Conservation (phyloP, 1,140 invertebrate genomes). For the Caenorhabditis inopinata region DNA sequence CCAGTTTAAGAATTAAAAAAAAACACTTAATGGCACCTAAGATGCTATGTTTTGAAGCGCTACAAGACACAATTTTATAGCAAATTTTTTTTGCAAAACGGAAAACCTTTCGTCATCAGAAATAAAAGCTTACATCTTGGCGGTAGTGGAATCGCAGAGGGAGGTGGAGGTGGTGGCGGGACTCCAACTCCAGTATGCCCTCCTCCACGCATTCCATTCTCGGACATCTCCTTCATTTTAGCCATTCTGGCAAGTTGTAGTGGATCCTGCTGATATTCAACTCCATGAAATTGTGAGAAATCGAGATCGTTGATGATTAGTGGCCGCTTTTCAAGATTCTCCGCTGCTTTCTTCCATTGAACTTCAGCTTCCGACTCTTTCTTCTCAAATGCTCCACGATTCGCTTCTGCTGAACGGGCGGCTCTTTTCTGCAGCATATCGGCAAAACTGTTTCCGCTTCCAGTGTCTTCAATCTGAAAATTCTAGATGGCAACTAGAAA, state of each 20-base stretch:
- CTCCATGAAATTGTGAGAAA: conserved; percentile 84
- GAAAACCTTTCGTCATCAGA: too few relatives aligned
- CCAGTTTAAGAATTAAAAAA: too few relatives aligned
- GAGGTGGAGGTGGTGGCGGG: conserved; percentile 67
- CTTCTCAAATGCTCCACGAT: conserved; percentile 69
- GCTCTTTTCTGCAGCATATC: conserved; percentile 66
- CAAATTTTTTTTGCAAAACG: too few relatives aligned
- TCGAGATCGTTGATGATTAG: conserved; percentile 90
- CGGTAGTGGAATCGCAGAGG: conserved; percentile 54
- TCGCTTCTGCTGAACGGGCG: conserved; percentile 53
- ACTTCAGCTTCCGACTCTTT: conserved; percentile 79
- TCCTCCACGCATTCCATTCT: conserved; percentile 52
- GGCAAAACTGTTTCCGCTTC: conserved; percentile 64
- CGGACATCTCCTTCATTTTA: conserved; percentile 48
- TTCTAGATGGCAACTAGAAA: not conserved
- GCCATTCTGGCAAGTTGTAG: conserved; percentile 58
- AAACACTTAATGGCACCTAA: too few relatives aligned
- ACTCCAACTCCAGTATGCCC: conserved; percentile 40
- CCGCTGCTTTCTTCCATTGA: conserved; percentile 83
- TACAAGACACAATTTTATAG: too few relatives aligned
- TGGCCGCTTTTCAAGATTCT: conserved; percentile 76
- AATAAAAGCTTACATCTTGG: conserved; percentile 42
- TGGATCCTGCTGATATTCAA: conserved; percentile 68
- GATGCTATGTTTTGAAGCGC: too few relatives aligned
- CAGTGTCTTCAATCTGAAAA: conserved; percentile 54